Percentiles rank a stretch among this genome's conserved stretches.
Evolutionary conservation across 2,113 vertebrate species (phyloP).

Genomic region (Cariama cristata): DNA sequence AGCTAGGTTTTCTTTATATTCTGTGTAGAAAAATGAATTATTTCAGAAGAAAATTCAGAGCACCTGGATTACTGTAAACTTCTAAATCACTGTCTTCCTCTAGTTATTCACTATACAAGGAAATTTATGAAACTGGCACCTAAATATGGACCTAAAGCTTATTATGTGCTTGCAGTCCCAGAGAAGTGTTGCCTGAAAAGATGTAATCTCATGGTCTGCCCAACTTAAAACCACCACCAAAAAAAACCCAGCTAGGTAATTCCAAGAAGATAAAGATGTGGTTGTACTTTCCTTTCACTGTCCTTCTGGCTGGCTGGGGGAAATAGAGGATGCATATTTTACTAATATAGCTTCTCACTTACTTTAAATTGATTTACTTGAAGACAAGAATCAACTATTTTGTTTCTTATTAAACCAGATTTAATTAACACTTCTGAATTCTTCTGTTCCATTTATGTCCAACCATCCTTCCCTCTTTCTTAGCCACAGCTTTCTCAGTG

Average conservation of each 20-base stretch:
- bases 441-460: neutral
- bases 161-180: neutral
- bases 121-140: neutral
- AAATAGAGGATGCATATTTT: neutral
- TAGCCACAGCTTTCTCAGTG: neutral
- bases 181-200: neutral
- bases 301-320: neutral
- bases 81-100: neutral
- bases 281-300: neutral
- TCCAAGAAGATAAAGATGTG: neutral
- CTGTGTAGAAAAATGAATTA: neutral
- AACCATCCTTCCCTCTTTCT: neutral
- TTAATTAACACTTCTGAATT: neutral
- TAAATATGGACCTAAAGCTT: neutral
- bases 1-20: neutral
- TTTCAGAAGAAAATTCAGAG: neutral
- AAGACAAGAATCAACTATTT: neutral
- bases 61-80: neutral
- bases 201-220: neutral
- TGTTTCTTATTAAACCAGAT: neutral
- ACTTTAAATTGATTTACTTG: neutral
- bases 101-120: neutral
- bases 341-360: neutral
- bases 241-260: neutral
- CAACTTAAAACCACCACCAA: neutral